Evolutionary conservation across 2,888 invertebrate species (phyloP), one percentile per base, ranked within the genome.

Genomic region (Dione juno): DNA sequence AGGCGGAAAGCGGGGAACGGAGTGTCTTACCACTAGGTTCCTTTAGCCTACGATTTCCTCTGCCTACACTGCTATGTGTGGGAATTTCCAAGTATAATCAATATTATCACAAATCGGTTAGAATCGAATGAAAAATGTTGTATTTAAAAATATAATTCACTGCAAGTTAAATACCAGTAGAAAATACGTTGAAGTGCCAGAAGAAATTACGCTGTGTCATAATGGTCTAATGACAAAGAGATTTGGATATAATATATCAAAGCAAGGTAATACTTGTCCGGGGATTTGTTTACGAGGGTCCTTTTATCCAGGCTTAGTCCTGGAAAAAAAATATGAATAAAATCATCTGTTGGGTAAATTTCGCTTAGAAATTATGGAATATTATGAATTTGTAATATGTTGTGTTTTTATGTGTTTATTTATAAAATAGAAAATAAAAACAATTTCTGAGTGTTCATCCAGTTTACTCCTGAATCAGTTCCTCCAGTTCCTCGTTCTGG

Each of bases 201-300:
- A 3, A 28, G 28, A 28, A 28, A 28, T 28, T 3, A 43, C 21
- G 43, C 28, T 43, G 14, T 43, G 43, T 59, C 21, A 59, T 43
- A 59, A 21, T 14, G 10, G 28, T 59, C 21, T 59, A 59, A 59
- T 2, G 9, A 43, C 37, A 16, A n/a, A 9, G 19, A 61, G 45
- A 61, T 61, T 61, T 16, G 28, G 43, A 21, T 61, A 45, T 45
- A 61, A 45, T 45, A n/a, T 45, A 16, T 61, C 28, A 45, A 61
- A 45, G 28, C 45, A 45, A 59, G 13, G 59, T 43, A 43, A 58
- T 41, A 59, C 10, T 28, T 28, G 43, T n/a, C 21, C 21, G 43
- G 61, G 61, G 28, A 45, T 61, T 61, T 61, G 61, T 61, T 45
- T 10, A 16, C 43, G 43, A 14, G 21, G 43, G 41, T n/a, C 61